Conservation (phyloP, 2,797 vertebrate genomes). For the Malacoraja senta region DNA sequence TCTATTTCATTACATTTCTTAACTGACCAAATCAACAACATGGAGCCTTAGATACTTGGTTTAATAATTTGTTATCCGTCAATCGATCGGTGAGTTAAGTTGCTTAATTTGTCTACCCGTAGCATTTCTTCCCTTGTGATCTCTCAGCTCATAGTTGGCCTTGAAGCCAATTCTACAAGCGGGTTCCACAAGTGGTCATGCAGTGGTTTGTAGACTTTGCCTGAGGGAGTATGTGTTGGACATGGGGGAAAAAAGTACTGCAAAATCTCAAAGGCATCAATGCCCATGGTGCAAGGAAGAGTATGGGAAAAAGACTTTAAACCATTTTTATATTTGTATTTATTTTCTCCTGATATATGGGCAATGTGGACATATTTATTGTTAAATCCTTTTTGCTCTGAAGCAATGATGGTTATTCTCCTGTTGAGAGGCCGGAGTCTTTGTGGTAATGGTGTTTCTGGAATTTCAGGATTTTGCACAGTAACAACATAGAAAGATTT, state of each 20-base stretch:
- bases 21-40: background rate
- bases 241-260: background rate
- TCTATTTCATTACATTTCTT: background rate
- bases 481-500: background rate
- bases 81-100: background rate
- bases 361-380: background rate
- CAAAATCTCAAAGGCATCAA: background rate
- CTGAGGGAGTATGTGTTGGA: background rate
- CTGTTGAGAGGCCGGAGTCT: background rate
- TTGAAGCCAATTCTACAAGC: background rate
- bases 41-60: background rate
- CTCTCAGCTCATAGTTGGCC: background rate
- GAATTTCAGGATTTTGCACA: background rate
- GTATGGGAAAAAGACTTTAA: background rate
- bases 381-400: background rate
- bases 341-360: background rate
- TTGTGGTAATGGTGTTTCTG: background rate
- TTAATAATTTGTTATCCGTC: background rate
- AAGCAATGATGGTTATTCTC: background rate
- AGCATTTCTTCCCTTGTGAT: background rate
- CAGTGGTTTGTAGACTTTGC: background rate
- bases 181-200: background rate
- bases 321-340: background rate
- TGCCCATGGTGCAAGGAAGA: background rate
- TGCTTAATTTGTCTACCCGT: background rate